Conservation (phyloP, 2,113 vertebrate species). For the Numenius arquata region DNA sequence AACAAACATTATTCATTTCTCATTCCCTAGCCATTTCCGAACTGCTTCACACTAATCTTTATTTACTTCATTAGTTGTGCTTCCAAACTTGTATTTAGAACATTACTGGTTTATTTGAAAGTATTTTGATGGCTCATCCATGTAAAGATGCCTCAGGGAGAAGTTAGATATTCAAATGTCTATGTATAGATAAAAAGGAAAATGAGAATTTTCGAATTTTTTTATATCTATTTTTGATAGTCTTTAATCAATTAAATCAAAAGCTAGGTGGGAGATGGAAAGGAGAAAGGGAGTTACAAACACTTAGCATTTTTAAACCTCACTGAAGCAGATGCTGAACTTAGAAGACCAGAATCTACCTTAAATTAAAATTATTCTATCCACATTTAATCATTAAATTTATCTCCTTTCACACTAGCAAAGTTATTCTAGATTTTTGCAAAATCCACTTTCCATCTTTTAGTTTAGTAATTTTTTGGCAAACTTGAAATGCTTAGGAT, state of each 20-base stretch:
- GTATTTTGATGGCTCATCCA: slow-evolving; percentile 3
- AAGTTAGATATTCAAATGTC: slow-evolving; percentile 3
- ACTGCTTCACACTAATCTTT: background rate
- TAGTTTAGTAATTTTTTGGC: background rate
- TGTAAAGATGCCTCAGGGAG: background rate
- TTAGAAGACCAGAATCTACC: background rate
- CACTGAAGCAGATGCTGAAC: background rate
- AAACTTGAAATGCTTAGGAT: background rate
- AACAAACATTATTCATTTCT: background rate
- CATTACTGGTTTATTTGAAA: background rate
- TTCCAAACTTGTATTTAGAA: background rate
- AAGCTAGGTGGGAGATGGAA: background rate
- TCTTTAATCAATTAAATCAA: slow-evolving; percentile 18
- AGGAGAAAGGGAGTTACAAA: background rate
- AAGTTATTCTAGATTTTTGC: background rate
- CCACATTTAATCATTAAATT: background rate
- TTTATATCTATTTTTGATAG: background rate
- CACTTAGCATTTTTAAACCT: background rate
- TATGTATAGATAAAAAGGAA: background rate
- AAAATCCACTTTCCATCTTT: background rate
- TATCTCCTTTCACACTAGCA: background rate
- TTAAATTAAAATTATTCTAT: background rate
- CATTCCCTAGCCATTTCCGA: background rate
- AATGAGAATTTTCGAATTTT: background rate
- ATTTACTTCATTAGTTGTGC: slow-evolving; percentile 17